Base-by-base conservation (phyloP, 2,888 invertebrate genomes). In the Teleogryllus oceanicus region DNA sequence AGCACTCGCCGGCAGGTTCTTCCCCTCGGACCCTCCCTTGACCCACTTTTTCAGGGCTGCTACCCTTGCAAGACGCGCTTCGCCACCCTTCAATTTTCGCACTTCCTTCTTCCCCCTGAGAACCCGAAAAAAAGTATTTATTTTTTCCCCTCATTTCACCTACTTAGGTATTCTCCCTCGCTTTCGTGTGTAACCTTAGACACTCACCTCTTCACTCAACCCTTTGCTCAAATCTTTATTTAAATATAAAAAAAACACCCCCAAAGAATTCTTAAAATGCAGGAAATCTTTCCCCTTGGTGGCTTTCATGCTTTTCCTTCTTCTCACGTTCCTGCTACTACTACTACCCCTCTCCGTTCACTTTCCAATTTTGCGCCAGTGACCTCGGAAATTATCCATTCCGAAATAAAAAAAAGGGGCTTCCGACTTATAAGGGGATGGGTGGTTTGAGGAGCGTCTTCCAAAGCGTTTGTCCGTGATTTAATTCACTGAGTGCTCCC, bases 141-240 rank as follows among this genome's bases (percentile, higher is more conserved):
- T 62, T 62, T 62, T 18, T 62, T 62, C 62, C 62, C 62, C 62
- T 13, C 62, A 62, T 13, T 18, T n/a, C 62, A 62, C 62, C 62
- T 62, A 62, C 62, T 62, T 62, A 62, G 62, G 62, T 62, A 62
- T 62, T 62, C 62, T 62, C 62, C 62, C 62, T 62, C 62, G 62
- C 13, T 62, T 37, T n/a, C 62, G 13, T 62, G 62, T 62, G 62
- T 62, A 62, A 62, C 62, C 62, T 62, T 62, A 62, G 62, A 62
- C 62, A 62, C 62, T 62, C 62, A 62, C 62, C 62, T n/a, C n/a
- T 62, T 62, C 62, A n/a, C 13, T 18, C 16, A 62, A 62, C 62
- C 62, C 62, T n/a, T 62, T 62, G 13, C 13, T 62, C 62, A 62
- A 62, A 62, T 62, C 62, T 62, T 62, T 62, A 62, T 62, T 62